Percentiles rank a stretch among this genome's conserved stretches.
These are phyloP conservation scores for Etia nguti DNA, from an alignment of 2,113 vertebrate genomes.

Conservation along the genomic window DNA sequence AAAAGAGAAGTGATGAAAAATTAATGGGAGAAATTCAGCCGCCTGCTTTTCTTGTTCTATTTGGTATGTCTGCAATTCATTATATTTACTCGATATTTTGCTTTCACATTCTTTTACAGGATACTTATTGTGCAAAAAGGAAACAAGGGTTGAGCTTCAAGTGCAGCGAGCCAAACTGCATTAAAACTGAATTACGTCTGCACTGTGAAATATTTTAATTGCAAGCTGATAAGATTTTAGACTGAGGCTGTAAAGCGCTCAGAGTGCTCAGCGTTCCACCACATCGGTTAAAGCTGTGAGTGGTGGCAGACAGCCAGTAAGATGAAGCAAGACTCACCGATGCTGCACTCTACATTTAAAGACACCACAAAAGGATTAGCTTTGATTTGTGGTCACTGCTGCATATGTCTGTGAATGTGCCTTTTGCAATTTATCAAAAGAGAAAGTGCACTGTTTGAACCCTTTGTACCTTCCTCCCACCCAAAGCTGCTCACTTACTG, in stretches of 20 bases:
- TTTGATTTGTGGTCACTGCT: neutral
- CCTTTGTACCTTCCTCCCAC: neutral
- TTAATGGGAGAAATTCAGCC: slow-evolving; percentile 55
- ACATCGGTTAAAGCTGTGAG: slow-evolving; percentile 15
- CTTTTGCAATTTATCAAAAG: neutral
- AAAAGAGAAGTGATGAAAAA: slow-evolving; percentile 63
- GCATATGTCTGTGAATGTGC: neutral
- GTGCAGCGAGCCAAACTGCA: neutral
- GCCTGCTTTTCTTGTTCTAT: slow-evolving; percentile 23
- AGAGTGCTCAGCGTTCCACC: neutral
- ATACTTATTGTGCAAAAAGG: neutral
- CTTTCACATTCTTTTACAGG: neutral
- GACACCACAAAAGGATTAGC: neutral
- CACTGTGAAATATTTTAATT: slow-evolving; percentile 4
- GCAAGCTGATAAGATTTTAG: slow-evolving; percentile 20
- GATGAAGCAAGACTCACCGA: slow-evolving; percentile 18
- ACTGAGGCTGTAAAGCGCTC: slow-evolving; percentile 14
- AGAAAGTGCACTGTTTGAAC: slow-evolving; percentile 4
- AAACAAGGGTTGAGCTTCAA: neutral
- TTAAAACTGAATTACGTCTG: slow-evolving; percentile 28
- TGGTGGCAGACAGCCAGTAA: neutral
- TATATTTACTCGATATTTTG: neutral
- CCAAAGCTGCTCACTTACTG: neutral
- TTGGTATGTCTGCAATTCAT: neutral
- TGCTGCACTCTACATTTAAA: neutral